A percentile compares a stretch with the other conserved stretches of the same genome.
These are phyloP conservation scores for Lasioglossum baleicum DNA, from an alignment of 1,140 invertebrate species.

Conservation along the genomic window DNA sequence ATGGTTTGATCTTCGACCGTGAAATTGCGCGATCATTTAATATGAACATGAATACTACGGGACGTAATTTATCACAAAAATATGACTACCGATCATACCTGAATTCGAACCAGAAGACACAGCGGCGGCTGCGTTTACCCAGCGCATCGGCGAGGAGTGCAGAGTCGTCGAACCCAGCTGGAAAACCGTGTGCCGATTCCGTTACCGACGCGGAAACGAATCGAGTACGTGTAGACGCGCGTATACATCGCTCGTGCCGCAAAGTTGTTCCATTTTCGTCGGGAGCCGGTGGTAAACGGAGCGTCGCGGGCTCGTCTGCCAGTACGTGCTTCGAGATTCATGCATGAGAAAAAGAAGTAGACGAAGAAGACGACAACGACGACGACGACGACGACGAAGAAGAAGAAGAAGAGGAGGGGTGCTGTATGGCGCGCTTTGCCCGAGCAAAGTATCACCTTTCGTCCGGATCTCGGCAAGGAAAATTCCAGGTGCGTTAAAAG, in stretches of 20 bases:
- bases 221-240: background rate
- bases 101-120: no score
- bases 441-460: constrained; percentile 34
- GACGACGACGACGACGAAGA: no score
- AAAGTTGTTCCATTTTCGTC: background rate
- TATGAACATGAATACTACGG: no score
- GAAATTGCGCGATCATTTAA: no score
- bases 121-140: background rate
- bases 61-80: no score
- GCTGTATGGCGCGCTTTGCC: no score
- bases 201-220: background rate
- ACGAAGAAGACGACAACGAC: no score
- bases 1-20: no score
- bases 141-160: background rate
- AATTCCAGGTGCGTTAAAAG: constrained; percentile 30
- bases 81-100: no score
- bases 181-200: no score
- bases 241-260: background rate
- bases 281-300: background rate
- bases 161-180: no score
- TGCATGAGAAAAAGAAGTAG: background rate
- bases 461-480: constrained; percentile 11
- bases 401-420: no score
- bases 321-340: constrained; percentile 5
- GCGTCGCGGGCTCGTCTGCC: background rate